phyloP scores from a whole-genome alignment of 2,113 vertebrate genomes.

The Ceuthmochares aereus region DNA sequence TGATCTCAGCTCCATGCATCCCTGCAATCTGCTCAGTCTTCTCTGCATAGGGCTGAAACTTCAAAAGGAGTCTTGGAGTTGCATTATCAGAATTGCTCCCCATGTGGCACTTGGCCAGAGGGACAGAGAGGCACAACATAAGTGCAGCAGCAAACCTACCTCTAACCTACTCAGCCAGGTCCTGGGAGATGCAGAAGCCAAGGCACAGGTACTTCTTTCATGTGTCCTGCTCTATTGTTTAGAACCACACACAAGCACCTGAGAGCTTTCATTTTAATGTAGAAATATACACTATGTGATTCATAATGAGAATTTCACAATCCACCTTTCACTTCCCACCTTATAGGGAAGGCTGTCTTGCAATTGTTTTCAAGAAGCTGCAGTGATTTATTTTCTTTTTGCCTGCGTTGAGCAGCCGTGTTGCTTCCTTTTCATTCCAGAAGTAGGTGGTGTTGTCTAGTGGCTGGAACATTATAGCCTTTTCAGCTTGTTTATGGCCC shows the following conservation, averaged over 20 bases:
- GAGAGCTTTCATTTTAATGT: neutral
- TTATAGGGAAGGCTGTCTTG: neutral
- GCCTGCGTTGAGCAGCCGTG: fast-evolving
- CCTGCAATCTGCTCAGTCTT: neutral
- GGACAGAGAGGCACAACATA: fast-evolving
- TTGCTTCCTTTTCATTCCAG: slow-evolving; percentile 16
- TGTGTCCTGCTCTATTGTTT: neutral
- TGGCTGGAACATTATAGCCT: neutral
- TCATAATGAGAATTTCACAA: neutral
- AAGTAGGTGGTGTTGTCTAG: slow-evolving; percentile 37
- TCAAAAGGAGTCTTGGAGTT: neutral
- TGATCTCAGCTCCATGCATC: slow-evolving; percentile 22
- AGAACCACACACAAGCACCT: neutral
- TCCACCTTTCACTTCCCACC: neutral
- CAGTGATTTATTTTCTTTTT: too few species aligned
- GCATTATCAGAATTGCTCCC: neutral
- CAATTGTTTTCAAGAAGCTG: neutral
- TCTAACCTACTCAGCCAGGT: neutral
- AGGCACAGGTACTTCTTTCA: neutral
- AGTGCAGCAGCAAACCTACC: neutral
- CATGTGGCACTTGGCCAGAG: fast-evolving
- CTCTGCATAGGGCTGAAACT: neutral
- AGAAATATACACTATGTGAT: neutral
- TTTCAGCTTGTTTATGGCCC: neutral
- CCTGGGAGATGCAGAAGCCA: neutral